Evolutionary conservation across 30 jellyfish, hydroid and myxozoan species (phyloP).

Genomic region (Hydra vulgaris): DNA sequence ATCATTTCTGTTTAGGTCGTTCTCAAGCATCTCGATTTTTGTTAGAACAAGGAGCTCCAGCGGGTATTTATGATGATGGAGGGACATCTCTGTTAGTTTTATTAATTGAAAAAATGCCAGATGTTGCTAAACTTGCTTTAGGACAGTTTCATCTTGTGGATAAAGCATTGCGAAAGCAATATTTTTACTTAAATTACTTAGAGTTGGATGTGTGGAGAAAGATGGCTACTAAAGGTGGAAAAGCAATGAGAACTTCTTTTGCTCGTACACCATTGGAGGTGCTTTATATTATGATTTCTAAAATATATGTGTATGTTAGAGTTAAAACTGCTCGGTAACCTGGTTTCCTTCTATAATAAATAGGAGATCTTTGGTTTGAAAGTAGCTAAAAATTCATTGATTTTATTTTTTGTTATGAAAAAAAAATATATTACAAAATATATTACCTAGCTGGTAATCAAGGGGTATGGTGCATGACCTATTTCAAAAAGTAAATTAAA

Average conservation of each 20-base stretch:
- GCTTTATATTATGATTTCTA: not conserved
- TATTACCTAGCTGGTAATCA: too few relatives aligned
- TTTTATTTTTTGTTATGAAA: too few relatives aligned
- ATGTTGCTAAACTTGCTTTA: constrained; percentile 75
- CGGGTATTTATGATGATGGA: constrained; percentile 76
- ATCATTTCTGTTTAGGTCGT: too few relatives aligned
- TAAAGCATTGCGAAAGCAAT: constrained; percentile 47
- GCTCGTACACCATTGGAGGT: constrained; percentile 81
- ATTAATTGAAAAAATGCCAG: constrained; percentile 89
- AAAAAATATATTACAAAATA: too few relatives aligned
- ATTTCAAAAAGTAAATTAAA: too few relatives aligned
- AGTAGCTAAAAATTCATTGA: too few relatives aligned
- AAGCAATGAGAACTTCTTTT: constrained; percentile 41
- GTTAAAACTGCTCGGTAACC: too few relatives aligned
- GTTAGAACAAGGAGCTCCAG: constrained; percentile 81
- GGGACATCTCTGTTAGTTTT: constrained; percentile 64
- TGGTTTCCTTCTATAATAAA: too few relatives aligned
- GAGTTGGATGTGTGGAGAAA: constrained; percentile 50
- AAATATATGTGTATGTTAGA: not conserved
- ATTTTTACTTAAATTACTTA: constrained; percentile 48
- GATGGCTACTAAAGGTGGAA: constrained; percentile 27
- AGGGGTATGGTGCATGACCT: too few relatives aligned
- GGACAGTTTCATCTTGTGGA: constrained; percentile 64
- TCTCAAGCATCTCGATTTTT: constrained; percentile 53
- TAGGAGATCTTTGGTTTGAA: too few relatives aligned